Base-by-base conservation (phyloP, 1,140 invertebrate species). In the Cydia splendana region DNA sequence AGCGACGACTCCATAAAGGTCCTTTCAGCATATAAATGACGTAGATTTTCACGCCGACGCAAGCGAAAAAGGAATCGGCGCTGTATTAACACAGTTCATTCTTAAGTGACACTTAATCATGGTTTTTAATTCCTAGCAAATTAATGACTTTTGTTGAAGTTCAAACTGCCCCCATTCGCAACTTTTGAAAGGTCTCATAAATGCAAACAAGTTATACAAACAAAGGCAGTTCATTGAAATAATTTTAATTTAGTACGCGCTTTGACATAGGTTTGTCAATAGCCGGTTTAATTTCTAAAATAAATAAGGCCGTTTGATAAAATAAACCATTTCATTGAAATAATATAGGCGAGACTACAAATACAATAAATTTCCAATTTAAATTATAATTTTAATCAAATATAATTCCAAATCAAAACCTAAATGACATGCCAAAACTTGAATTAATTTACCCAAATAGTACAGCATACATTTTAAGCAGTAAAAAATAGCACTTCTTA, bases 1-100 rank as follows among this genome's bases (percentile, higher is more conserved):
- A 71, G 38, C 34, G 34, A 71, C 67, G n/a, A 45, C 67, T 71
- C 67, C 67, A 71, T 71, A 42, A 71, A 71, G 67, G 10, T 38
- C 15, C 18, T 13, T 38, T 38, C 9, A 42, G n/a, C 30, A 71
- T 38, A 34, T 34, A 69, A 69, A 69, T 69, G 65, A 15, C 28
- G 2, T 28, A 65, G 20, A 20, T 62, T 62, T 62, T 62, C 20
- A 18, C 20, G n/a, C 20, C 57, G 18, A 62, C 57, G 57, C 57
- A 24, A 62, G 0, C 9, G n/a, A 62, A 24, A 62, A 62, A 24
- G 9, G 57, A 48, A 13, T 15, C 45, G 45, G 45, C 45, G 45
- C 45, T 24, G 20, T 57, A 57, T 18, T 18, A 18, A 57, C 51
- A 53, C 53, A 57, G 15, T 18, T 18, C n/a, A 5, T 57, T 57